These are phyloP conservation scores for Amphiprion percula DNA, from an alignment of 2,113 vertebrate species.

Conservation along the genomic window DNA sequence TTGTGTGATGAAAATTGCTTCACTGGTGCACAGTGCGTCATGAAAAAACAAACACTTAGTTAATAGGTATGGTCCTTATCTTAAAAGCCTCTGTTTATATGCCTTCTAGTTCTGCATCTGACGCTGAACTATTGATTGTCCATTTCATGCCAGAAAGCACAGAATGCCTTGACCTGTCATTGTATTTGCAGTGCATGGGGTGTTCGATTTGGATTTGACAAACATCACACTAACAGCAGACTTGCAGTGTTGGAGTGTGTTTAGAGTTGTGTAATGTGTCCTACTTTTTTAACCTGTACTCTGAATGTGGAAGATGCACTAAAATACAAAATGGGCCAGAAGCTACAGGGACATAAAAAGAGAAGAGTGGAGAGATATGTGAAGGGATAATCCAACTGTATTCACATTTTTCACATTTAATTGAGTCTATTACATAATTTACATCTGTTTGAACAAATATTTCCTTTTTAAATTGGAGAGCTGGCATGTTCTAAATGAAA, in stretches of 20 bases:
- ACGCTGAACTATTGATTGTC: neutral
- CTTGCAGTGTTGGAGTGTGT: neutral
- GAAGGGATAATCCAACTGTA: neutral
- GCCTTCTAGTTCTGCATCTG: neutral
- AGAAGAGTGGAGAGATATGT: neutral
- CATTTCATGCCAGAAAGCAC: neutral
- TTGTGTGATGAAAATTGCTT: too few relatives aligned
- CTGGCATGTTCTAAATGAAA: too few relatives aligned
- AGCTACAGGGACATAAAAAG: neutral
- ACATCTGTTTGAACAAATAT: too few relatives aligned
- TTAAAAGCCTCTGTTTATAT: neutral
- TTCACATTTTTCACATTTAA: neutral
- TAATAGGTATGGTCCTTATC: too few relatives aligned
- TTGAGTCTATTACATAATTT: too few relatives aligned
- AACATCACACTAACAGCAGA: conserved; percentile 5
- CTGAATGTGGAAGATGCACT: neutral
- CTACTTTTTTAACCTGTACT: neutral
- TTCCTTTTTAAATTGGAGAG: too few relatives aligned
- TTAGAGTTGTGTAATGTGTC: conserved; percentile 4
- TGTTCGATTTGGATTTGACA: neutral
- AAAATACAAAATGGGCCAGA: neutral
- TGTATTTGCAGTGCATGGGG: neutral
- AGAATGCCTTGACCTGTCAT: neutral
- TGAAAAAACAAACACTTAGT: too few relatives aligned
- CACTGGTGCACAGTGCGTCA: too few relatives aligned